phyloP scores from a whole-genome alignment of 92 coral and sea anemone genomes.

The Epizoanthus illoricatus region DNA sequence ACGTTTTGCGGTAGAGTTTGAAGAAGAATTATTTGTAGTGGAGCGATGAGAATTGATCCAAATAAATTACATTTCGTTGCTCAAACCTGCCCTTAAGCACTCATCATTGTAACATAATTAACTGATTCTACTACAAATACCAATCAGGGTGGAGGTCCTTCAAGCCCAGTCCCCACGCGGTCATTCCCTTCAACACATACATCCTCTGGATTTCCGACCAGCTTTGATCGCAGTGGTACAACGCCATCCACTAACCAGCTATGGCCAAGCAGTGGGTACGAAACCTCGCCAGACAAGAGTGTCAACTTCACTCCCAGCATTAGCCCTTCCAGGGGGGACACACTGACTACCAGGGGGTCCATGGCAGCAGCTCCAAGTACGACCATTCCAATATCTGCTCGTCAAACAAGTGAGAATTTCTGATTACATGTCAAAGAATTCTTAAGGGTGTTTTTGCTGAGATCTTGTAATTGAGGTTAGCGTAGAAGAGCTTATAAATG shows the following conservation, averaged over 20 bases:
- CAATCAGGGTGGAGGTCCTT: conserved; percentile 7
- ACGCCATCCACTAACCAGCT: conserved; percentile 28
- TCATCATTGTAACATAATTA: no score
- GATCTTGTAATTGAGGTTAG: no score
- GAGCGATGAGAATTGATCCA: no score
- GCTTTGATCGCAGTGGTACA: conserved; percentile 18
- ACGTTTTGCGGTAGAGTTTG: no score
- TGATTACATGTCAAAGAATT: background rate
- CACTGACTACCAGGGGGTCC: background rate
- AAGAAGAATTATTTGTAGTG: no score
- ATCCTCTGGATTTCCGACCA: conserved; percentile 20
- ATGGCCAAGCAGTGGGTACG: conserved; percentile 20
- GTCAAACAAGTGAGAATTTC: conserved; percentile 18
- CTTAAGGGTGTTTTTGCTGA: no score
- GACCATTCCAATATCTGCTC: background rate
- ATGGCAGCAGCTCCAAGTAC: background rate
- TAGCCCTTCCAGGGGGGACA: conserved; percentile 17
- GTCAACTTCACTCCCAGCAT: conserved; percentile 22
- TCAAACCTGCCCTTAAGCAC: no score
- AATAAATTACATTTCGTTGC: no score
- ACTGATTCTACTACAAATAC: background rate
- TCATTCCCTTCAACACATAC: conserved; percentile 5
- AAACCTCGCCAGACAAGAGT: conserved; percentile 20
- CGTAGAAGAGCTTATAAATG: no score
- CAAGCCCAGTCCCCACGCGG: conserved; percentile 41